These are phyloP conservation scores for Numenius arquata DNA, from an alignment of 2,113 vertebrate genomes.

Conservation along the genomic window DNA sequence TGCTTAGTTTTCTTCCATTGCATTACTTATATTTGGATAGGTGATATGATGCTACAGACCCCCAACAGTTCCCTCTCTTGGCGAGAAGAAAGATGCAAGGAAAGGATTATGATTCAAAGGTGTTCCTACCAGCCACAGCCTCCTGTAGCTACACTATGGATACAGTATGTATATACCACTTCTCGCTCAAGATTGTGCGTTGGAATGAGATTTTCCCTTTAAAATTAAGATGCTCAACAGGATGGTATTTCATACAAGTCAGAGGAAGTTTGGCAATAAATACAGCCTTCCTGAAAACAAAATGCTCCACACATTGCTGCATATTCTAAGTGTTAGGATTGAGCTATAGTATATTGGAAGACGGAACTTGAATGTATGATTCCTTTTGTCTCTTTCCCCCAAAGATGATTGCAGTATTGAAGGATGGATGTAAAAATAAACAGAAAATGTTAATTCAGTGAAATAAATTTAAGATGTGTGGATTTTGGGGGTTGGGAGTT, in stretches of 20 bases:
- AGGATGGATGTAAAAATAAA: background rate
- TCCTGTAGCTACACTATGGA: background rate
- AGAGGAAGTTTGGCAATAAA: background rate
- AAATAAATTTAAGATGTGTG: background rate
- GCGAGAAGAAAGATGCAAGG: background rate
- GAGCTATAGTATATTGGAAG: background rate
- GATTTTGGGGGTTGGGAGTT: too few species aligned
- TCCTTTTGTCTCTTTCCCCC: background rate
- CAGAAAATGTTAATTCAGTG: background rate
- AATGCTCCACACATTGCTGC: background rate
- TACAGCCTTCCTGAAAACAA: background rate
- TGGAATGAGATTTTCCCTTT: background rate
- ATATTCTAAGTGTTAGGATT: background rate
- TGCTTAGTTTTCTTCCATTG: background rate
- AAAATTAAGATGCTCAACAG: background rate
- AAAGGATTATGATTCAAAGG: background rate
- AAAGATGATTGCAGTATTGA: background rate
- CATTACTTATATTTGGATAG: background rate
- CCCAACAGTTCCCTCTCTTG: background rate
- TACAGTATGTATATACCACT: background rate
- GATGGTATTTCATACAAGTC: background rate
- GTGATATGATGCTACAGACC: background rate
- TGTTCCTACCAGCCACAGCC: background rate
- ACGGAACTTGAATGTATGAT: background rate
- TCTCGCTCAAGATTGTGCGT: background rate